Evolutionary conservation across 1,140 invertebrate genomes (phyloP), one percentile per base, ranked within the genome.

Genomic region (Elysia chlorotica): DNA sequence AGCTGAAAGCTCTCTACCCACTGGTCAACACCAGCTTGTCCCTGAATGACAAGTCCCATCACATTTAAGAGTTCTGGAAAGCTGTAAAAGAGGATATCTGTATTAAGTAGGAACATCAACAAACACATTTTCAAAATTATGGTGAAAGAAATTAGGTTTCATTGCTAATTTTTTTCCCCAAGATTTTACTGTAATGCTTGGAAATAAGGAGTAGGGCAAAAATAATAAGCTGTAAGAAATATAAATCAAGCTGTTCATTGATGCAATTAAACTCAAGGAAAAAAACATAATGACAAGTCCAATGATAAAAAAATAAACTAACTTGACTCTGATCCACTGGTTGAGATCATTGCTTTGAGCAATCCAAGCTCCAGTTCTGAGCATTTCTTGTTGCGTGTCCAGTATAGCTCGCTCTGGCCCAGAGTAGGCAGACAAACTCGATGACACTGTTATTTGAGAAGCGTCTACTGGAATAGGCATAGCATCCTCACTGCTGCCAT

Each of bases 1-100:
- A 96, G 85, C 74, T 90, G 91, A 83, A 92, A 96, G 0, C 90
- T 87, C 0, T 90, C 91, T 0, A 95, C 93, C 93, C 93, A 95
- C 38, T 85, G 75, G 19, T 61, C 65, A 19, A 78, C 77, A 17
- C 75, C 73, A 4, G 79, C 74, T 17, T 71, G 72, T 21, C 87
- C 87, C 84, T 92, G 92, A 0, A 93, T 95, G n/a, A 90, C 88
- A 19, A 96, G 86, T 62, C 93, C 94, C 65, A 66, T 33, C 2
- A 66, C 37, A 30, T 41, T 25, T 28, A 66, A 1, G 25, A 41
- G 63, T 38, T 66, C 63, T 5, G 36, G 19, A n/a, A 66, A 66
- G n/a, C 37, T 66, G n/a, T n/a, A n/a, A n/a, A n/a, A n/a, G n/a
- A n/a, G n/a, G n/a, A n/a, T n/a, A n/a, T n/a, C n/a, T n/a, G n/a